Evolutionary conservation across 2,797 vertebrate species (phyloP).

Genomic region (Micrastur ruficollis): DNA sequence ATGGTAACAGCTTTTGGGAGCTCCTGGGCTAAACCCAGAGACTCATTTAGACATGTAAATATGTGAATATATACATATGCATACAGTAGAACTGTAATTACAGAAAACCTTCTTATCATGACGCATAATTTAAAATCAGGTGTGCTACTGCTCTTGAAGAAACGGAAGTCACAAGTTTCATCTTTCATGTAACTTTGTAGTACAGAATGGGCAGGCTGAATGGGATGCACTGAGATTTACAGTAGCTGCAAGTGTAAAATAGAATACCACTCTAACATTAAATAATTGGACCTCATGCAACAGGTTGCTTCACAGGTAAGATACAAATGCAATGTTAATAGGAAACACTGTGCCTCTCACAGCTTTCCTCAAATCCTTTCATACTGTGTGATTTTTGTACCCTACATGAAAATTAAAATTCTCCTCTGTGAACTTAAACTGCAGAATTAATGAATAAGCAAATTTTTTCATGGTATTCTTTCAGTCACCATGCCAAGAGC

Average conservation of each 20-base stretch:
- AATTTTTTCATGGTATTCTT: background rate
- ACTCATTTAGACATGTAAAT: background rate
- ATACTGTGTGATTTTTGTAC: background rate
- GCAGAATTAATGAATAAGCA: background rate
- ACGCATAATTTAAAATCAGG: background rate
- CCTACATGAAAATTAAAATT: background rate
- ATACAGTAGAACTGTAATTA: background rate
- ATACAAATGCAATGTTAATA: background rate
- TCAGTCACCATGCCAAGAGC: background rate
- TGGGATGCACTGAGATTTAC: background rate
- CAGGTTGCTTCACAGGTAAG: background rate
- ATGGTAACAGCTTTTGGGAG: conserved; percentile 10
- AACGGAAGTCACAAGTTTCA: background rate
- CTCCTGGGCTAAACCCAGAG: background rate
- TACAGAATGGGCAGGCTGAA: background rate
- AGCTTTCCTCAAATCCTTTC: background rate
- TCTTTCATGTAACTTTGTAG: background rate
- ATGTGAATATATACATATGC: background rate
- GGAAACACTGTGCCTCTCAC: background rate
- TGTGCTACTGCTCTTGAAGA: background rate
- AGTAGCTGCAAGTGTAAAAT: background rate
- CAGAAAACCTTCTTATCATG: background rate
- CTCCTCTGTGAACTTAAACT: background rate
- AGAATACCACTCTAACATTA: background rate
- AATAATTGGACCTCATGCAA: background rate